These are phyloP conservation scores for Geotrypetes seraphini DNA, from an alignment of 2,797 vertebrate genomes.

Conservation along the genomic window DNA sequence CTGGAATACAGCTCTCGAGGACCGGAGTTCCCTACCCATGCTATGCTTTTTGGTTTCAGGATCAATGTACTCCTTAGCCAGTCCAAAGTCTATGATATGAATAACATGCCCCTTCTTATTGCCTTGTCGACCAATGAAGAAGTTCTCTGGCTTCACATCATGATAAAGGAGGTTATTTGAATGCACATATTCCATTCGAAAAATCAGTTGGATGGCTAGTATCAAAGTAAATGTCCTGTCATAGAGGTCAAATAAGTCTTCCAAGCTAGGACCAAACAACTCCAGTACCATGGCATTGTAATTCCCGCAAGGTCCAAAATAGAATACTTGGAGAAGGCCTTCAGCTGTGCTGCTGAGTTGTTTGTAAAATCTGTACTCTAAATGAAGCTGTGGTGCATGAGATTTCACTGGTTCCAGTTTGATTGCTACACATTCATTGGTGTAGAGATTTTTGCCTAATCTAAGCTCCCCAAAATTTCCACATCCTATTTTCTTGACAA, in stretches of 20 bases:
- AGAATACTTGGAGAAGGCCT: constrained; percentile 93
- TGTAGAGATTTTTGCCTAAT: too few species aligned
- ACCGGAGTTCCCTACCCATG: too few species aligned
- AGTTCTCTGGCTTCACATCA: constrained; percentile 97
- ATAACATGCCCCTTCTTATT: constrained; percentile 95
- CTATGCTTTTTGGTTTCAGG: constrained; percentile 98
- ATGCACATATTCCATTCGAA: constrained; percentile 95
- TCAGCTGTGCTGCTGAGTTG: constrained; percentile 88
- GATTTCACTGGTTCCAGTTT: constrained; percentile 99
- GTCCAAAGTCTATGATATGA: constrained; percentile 97
- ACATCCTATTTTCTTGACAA: constrained; percentile 98
- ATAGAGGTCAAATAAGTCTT: constrained; percentile 96
- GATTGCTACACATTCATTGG: too few species aligned
- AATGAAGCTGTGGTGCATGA: constrained; percentile 92
- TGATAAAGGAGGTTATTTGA: constrained; percentile 98
- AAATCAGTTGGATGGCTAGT: constrained; percentile 98
- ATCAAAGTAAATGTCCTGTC: constrained; percentile 95
- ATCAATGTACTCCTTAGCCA: constrained; percentile 97
- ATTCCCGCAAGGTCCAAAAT: constrained; percentile 96
- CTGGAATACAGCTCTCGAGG: too few species aligned
- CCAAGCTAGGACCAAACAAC: constrained; percentile 91
- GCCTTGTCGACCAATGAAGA: constrained; percentile 93
- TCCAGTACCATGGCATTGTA: constrained; percentile 98
- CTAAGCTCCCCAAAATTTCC: constrained; percentile 97
- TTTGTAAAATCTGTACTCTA: constrained; percentile 98